Evolutionary conservation across 2,888 invertebrate genomes (phyloP).

Genomic region (Epistrophe eligans): DNA sequence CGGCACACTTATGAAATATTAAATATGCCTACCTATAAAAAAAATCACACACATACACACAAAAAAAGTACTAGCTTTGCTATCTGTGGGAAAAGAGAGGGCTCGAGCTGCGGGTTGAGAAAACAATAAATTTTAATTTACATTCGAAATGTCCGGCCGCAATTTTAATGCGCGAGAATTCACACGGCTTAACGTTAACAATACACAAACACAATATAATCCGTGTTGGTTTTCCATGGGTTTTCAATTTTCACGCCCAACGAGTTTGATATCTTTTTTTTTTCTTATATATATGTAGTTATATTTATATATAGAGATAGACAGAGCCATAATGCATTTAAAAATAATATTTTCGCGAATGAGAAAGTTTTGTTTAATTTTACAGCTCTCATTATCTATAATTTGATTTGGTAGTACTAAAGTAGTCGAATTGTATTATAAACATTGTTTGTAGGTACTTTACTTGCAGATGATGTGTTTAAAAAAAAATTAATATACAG

Average conservation of each 20-base stretch:
- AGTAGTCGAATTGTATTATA: too few species aligned
- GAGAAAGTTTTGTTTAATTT: too few species aligned
- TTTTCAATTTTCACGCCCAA: constrained; percentile 38
- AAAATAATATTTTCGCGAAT: not conserved
- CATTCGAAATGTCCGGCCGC: constrained; percentile 56
- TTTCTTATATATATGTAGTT: not conserved
- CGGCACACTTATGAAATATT: not conserved
- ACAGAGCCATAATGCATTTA: not conserved
- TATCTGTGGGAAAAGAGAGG: not conserved
- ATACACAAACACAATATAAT: constrained; percentile 43
- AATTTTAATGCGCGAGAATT: constrained; percentile 69
- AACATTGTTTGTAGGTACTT: too few species aligned
- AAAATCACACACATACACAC: not conserved
- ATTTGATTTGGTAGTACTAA: too few species aligned
- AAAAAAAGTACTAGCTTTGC: constrained; percentile 29
- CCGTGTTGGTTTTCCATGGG: constrained; percentile 38
- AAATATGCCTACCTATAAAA: not conserved
- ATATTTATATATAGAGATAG: not conserved
- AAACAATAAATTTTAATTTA: constrained; percentile 65
- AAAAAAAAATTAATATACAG: too few species aligned
- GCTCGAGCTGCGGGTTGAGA: not conserved
- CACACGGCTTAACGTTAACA: constrained; percentile 69
- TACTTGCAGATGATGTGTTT: too few species aligned
- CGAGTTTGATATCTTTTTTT: constrained; percentile 30
- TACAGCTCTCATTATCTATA: too few species aligned